Evolutionary conservation across 2,888 invertebrate genomes (phyloP).

Genomic region (Epirrhoe tristata): DNA sequence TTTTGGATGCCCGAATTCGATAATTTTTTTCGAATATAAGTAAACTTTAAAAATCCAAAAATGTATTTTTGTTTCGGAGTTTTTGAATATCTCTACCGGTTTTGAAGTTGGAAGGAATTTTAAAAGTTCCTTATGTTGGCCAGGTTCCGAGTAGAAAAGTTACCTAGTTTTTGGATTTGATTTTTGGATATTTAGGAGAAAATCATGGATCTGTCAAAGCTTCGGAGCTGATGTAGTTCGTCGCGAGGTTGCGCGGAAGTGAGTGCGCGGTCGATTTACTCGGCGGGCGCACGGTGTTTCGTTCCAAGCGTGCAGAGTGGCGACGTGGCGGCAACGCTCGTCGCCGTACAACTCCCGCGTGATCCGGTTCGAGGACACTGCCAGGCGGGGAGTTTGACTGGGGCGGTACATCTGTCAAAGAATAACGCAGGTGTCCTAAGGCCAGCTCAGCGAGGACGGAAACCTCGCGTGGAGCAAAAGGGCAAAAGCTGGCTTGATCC

Average conservation of each 20-base stretch:
- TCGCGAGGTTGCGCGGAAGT: slow-evolving; percentile 17
- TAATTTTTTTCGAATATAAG: too few relatives aligned
- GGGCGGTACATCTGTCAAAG: slow-evolving; percentile 88
- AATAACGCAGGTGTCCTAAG: slow-evolving; percentile 88
- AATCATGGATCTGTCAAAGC: too few relatives aligned
- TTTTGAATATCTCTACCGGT: too few relatives aligned
- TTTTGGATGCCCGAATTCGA: too few relatives aligned
- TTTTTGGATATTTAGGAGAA: too few relatives aligned
- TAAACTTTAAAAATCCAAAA: too few relatives aligned
- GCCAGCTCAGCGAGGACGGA: slow-evolving; percentile 46
- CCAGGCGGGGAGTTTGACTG: slow-evolving; percentile 88
- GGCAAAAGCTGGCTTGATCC: slow-evolving; percentile 89
- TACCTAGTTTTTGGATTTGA: too few relatives aligned
- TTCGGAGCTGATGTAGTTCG: too few relatives aligned
- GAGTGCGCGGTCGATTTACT: slow-evolving; percentile 1
- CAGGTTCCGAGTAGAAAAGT: too few relatives aligned
- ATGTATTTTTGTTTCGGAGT: too few relatives aligned
- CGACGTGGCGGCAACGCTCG: slow-evolving; percentile 73
- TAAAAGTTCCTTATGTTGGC: too few relatives aligned
- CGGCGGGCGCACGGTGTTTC: slow-evolving; percentile 49
- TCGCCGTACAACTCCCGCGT: slow-evolving; percentile 61
- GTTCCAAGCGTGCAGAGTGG: slow-evolving; percentile 83
- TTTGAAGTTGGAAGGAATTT: too few relatives aligned
- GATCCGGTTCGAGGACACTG: slow-evolving; percentile 85
- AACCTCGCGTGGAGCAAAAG: slow-evolving; percentile 62